Evolutionary conservation across 2,113 vertebrate species (phyloP).

Genomic region (Romanogobio albipinnatus): DNA sequence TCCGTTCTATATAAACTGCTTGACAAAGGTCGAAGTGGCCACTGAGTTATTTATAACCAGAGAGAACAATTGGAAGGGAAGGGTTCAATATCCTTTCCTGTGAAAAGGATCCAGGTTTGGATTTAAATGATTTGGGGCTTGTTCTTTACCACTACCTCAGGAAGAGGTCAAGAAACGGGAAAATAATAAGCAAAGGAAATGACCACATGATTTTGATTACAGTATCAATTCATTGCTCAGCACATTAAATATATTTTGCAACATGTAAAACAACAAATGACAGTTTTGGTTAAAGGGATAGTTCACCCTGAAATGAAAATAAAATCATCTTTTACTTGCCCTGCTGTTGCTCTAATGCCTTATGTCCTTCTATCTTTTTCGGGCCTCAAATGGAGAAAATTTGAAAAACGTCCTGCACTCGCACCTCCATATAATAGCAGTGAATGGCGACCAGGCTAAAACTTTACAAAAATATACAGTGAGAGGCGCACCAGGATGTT

Average conservation of each 20-base stretch:
- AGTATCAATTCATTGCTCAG: not conserved
- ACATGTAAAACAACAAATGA: no score
- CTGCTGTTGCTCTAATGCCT: no score
- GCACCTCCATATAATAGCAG: no score
- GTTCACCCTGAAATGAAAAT: no score
- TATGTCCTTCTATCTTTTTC: no score
- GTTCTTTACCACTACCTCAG: conserved; percentile 36
- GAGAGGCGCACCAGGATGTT: no score
- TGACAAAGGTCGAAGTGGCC: conserved; percentile 55
- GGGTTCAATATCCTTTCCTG: conserved; percentile 69
- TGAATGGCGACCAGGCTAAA: no score
- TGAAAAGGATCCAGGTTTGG: conserved; percentile 49
- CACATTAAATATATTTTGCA: not conserved
- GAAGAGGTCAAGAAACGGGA: not conserved
- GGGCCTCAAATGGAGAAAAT: no score
- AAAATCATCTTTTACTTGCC: no score
- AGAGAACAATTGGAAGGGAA: conserved; percentile 65
- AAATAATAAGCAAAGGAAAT: conserved; percentile 15
- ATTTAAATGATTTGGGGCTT: conserved; percentile 18
- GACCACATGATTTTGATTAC: not conserved
- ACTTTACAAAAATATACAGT: no score
- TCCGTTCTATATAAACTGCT: conserved; percentile 35
- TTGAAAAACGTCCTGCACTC: no score
- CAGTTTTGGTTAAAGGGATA: no score
- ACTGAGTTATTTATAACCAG: conserved; percentile 65